phyloP scores from a whole-genome alignment of 2,113 vertebrate species.

The Mola mola region DNA sequence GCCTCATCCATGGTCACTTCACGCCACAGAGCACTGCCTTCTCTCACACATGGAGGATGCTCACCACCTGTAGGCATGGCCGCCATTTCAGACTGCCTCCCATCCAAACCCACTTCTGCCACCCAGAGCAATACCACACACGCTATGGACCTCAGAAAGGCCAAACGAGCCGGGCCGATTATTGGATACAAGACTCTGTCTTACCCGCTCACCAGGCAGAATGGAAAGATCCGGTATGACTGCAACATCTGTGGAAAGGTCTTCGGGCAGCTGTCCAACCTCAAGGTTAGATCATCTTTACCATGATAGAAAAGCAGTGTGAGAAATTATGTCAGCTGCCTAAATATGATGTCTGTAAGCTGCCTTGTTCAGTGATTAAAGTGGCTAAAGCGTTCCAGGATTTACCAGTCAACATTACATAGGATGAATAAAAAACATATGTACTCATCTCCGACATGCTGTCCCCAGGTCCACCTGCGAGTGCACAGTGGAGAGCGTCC shows the following conservation, averaged over 20 bases:
- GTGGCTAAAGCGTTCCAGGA: too few species aligned
- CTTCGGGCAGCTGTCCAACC: slow-evolving; percentile 96
- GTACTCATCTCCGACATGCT: not conserved
- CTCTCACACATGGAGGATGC: slow-evolving; percentile 50
- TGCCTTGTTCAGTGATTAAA: too few species aligned
- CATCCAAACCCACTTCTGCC: slow-evolving; percentile 89
- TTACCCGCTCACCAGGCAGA: slow-evolving; percentile 93
- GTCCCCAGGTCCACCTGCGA: slow-evolving; percentile 90
- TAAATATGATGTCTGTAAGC: too few species aligned
- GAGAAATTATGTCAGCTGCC: too few species aligned
- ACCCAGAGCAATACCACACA: slow-evolving; percentile 80
- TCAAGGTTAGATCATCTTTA: slow-evolving; percentile 84
- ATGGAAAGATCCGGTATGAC: slow-evolving; percentile 96
- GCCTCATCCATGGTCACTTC: slow-evolving; percentile 45
- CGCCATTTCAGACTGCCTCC: slow-evolving; percentile 83
- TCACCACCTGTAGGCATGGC: slow-evolving; percentile 87
- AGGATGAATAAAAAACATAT: not conserved
- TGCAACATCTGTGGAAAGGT: slow-evolving; percentile 95
- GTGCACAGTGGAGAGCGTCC: slow-evolving; percentile 97
- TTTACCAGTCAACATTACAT: too few species aligned
- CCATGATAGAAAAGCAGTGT: not conserved
- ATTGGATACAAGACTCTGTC: slow-evolving; percentile 92
- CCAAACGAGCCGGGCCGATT: slow-evolving; percentile 80
- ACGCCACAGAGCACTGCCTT: slow-evolving; percentile 15
- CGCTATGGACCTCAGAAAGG: slow-evolving; percentile 87